A percentile compares a stretch with the other conserved stretches of the same genome.
These are phyloP conservation scores for Anhinga anhinga DNA, from an alignment of 2,113 vertebrate species.

Conservation along the genomic window DNA sequence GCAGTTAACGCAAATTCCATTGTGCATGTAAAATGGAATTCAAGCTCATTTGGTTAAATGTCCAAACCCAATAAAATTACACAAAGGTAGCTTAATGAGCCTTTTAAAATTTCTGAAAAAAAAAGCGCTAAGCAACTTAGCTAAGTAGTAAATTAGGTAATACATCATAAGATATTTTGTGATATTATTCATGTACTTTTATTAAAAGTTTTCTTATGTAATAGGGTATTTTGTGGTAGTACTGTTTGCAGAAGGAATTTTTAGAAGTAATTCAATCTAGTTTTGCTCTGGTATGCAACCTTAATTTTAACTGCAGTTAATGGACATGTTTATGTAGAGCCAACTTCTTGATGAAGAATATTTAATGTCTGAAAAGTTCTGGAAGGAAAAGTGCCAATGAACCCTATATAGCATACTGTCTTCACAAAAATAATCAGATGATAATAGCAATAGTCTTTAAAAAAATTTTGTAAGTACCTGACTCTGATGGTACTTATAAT, in stretches of 20 bases:
- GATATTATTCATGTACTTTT: background rate
- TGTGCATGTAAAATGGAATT: background rate
- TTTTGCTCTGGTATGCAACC: background rate
- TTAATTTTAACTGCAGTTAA: background rate
- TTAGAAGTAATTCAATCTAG: background rate
- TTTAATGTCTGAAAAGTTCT: background rate
- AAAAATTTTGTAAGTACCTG: background rate
- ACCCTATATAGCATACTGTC: background rate
- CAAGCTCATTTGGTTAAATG: background rate
- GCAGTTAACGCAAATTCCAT: background rate
- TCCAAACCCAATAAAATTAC: background rate
- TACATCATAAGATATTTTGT: background rate
- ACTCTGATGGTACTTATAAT: background rate
- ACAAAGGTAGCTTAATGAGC: background rate
- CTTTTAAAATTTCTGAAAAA: background rate
- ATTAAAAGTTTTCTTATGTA: background rate
- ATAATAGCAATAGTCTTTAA: background rate
- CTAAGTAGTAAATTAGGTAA: background rate
- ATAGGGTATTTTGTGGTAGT: background rate
- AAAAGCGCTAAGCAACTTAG: background rate
- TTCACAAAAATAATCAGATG: background rate
- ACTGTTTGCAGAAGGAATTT: background rate
- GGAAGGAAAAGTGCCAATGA: background rate
- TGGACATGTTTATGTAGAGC: background rate
- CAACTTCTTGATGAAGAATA: background rate